phyloP scores from a whole-genome alignment of 2,113 vertebrate genomes.

The Anseranas semipalmata region DNA sequence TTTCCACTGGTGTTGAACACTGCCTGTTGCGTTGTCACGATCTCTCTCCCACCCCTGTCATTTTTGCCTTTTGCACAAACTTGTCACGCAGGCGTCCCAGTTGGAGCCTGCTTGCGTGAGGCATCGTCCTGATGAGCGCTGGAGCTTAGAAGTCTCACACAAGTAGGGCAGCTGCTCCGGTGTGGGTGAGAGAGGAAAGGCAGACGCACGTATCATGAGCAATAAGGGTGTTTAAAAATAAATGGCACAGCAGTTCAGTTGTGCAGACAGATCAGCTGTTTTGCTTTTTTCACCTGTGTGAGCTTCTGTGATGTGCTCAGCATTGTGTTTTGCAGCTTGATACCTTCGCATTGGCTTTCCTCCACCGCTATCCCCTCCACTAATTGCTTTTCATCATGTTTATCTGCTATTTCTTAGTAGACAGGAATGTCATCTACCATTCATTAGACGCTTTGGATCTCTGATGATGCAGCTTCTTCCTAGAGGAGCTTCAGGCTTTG shows the following conservation, averaged over 20 bases:
- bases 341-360: background rate
- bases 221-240: conserved; percentile 34
- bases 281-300: background rate
- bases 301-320: background rate
- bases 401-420: background rate
- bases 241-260: background rate
- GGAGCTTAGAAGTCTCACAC: background rate
- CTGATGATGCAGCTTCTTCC: background rate
- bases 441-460: background rate
- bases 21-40: background rate
- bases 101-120: background rate
- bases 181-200: background rate
- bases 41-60: background rate
- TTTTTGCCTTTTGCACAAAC: background rate
- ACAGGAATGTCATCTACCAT: background rate
- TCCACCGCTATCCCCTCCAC: background rate
- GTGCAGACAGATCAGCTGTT: background rate
- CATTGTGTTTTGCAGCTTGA: background rate
- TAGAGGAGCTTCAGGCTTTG: background rate
- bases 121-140: background rate
- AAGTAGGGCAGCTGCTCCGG: background rate
- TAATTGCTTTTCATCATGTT: background rate
- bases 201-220: background rate
- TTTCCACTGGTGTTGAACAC: background rate
- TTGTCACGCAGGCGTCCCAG: background rate